Percentiles rank a stretch among this genome's conserved stretches.
phyloP scores from a whole-genome alignment of 2,888 invertebrate genomes.

The Gymnoscelis rufifasciata region DNA sequence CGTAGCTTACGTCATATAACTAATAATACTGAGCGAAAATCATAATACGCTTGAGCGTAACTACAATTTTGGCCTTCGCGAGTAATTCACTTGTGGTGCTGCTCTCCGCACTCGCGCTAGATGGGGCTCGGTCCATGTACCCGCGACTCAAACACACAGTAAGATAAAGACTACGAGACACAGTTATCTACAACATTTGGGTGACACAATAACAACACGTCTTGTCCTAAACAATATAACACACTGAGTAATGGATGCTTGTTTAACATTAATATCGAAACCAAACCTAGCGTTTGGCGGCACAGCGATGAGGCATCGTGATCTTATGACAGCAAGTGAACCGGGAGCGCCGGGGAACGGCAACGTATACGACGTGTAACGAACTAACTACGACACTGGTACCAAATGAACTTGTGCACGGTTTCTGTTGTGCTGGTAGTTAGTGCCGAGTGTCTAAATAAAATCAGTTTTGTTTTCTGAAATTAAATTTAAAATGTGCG shows the following conservation, averaged over 20 bases:
- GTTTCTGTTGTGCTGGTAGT: too few relatives aligned
- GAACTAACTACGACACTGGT: too few relatives aligned
- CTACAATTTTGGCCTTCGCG: slow-evolving; percentile 72
- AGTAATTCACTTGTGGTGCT: slow-evolving; percentile 53
- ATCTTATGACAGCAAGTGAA: slow-evolving; percentile 11
- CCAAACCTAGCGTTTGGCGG: slow-evolving; percentile 22
- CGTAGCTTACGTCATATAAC: slow-evolving; percentile 45
- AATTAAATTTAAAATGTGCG: too few relatives aligned
- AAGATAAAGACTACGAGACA: slow-evolving; percentile 18
- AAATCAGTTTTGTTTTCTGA: too few relatives aligned
- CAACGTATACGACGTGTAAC: too few relatives aligned
- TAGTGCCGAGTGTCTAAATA: too few relatives aligned
- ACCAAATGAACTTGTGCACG: too few relatives aligned
- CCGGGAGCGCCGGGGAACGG: too few relatives aligned
- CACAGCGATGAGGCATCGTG: slow-evolving; percentile 6
- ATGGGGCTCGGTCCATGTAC: slow-evolving; percentile 19
- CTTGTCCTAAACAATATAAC: slow-evolving; percentile 9
- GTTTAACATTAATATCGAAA: slow-evolving; percentile 22
- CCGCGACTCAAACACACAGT: slow-evolving; percentile 8
- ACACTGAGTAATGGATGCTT: not conserved
- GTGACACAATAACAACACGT: slow-evolving; percentile 7
- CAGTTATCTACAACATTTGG: slow-evolving; percentile 12
- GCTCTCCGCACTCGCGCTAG: slow-evolving; percentile 30
- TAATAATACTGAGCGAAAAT: slow-evolving; percentile 74
- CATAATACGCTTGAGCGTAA: slow-evolving; percentile 63